Percentiles rank a stretch among this genome's conserved stretches.
phyloP scores from a whole-genome alignment of 2,113 vertebrate species.

The Lontra canadensis region DNA sequence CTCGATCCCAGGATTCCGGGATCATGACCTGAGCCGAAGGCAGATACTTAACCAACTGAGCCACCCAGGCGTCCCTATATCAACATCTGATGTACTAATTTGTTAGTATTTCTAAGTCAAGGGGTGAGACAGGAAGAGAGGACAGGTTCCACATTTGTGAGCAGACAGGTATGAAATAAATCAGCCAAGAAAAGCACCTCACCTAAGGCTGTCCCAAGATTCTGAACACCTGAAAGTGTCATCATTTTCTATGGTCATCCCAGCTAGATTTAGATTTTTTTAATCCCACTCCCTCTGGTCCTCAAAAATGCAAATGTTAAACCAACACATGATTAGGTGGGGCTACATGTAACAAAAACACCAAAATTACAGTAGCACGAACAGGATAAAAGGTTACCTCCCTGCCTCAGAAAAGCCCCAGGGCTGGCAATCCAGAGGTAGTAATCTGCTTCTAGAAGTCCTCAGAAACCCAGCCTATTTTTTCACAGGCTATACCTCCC shows the following conservation, averaged over 20 bases:
- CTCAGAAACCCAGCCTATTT: neutral
- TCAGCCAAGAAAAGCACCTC: neutral
- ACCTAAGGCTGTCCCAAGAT: neutral
- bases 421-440: neutral
- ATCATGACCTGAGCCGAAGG: neutral
- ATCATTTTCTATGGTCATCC: neutral
- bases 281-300: neutral
- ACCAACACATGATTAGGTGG: neutral
- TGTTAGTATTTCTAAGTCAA: neutral
- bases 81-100: neutral
- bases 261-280: neutral
- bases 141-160: neutral
- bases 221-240: neutral
- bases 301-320: neutral
- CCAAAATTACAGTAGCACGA: neutral
- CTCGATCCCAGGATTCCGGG: neutral
- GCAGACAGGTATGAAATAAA: neutral
- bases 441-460: neutral
- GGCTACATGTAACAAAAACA: neutral
- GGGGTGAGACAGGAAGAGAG: neutral
- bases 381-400: neutral
- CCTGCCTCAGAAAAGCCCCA: neutral
- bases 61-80: neutral
- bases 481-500: neutral
- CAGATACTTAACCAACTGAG: neutral